Percentiles rank a stretch among this genome's conserved stretches.
phyloP scores from a whole-genome alignment of 2,888 invertebrate genomes.

The Lithophane leautieri region DNA sequence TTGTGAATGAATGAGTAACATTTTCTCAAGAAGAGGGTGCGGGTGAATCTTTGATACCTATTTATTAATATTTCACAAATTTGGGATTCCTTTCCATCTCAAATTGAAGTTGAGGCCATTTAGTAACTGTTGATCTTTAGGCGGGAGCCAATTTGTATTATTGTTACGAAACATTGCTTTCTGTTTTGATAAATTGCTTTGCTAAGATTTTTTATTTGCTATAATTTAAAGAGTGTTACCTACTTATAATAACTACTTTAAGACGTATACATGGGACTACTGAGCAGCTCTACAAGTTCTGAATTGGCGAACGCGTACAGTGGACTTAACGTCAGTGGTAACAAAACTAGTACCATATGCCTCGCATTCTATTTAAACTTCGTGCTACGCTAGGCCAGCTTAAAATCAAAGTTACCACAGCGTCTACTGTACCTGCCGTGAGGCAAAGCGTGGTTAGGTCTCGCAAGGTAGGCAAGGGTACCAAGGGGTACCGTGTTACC shows the following conservation, averaged over 20 bases:
- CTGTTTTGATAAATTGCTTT: slow-evolving; percentile 1
- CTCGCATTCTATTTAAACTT: not conserved
- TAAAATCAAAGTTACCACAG: not conserved
- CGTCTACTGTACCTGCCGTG: not conserved
- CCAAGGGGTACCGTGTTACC: too few relatives aligned
- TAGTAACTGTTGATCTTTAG: slow-evolving; percentile 48
- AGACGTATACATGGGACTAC: not conserved
- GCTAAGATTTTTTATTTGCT: not conserved
- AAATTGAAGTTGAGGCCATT: slow-evolving; percentile 43
- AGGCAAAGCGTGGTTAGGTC: too few relatives aligned
- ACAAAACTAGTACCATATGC: not conserved
- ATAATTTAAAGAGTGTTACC: too few relatives aligned
- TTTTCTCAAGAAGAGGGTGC: slow-evolving; percentile 27
- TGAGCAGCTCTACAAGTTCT: not conserved
- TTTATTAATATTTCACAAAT: slow-evolving; percentile 49
- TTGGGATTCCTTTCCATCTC: slow-evolving; percentile 43
- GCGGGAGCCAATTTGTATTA: slow-evolving; percentile 34
- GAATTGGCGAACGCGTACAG: too few relatives aligned
- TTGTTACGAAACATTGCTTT: slow-evolving; percentile 34
- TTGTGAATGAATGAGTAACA: slow-evolving; percentile 38
- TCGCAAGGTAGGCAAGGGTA: not conserved
- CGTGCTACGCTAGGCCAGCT: not conserved
- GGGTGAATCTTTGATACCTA: slow-evolving; percentile 33
- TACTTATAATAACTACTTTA: not conserved
- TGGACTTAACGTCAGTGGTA: too few relatives aligned